phyloP scores from a whole-genome alignment of 2,113 vertebrate species.

The Phocoena phocoena region DNA sequence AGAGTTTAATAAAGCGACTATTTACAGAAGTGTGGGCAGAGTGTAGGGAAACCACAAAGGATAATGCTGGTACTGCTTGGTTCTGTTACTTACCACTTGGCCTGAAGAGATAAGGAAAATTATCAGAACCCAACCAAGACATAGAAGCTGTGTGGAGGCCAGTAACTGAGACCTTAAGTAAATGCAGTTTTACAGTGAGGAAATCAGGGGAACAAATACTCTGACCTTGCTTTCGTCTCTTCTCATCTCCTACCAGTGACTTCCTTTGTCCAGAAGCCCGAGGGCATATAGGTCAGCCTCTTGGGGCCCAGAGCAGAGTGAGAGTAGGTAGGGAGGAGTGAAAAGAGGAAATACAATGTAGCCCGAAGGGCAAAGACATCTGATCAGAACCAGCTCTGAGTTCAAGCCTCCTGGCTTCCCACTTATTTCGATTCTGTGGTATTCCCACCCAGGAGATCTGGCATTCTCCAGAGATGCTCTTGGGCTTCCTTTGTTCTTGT shows the following conservation, averaged over 20 bases:
- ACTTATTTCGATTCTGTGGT: not conserved
- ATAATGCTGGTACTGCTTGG: not conserved
- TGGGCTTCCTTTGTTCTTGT: not conserved
- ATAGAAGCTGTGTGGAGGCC: not conserved
- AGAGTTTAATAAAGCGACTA: constrained; percentile 50
- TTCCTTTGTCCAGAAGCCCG: not conserved
- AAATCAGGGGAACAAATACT: not conserved
- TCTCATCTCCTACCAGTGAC: not conserved
- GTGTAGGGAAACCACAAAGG: not conserved
- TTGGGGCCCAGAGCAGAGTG: not conserved
- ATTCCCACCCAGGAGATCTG: not conserved
- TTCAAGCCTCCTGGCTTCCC: not conserved
- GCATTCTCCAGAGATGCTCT: not conserved
- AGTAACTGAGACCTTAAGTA: not conserved
- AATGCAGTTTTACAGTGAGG: not conserved
- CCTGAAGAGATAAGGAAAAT: not conserved
- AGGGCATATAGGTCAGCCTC: not conserved
- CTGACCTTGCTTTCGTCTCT: not conserved
- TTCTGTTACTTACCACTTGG: not conserved
- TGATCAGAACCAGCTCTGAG: not conserved
- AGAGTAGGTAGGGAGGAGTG: not conserved
- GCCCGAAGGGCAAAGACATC: not conserved
- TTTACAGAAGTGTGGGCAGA: constrained; percentile 48
- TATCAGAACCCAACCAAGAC: not conserved
- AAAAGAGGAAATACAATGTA: not conserved